phyloP scores from a whole-genome alignment of 1,140 invertebrate species.

The Eubasilissa regina region DNA sequence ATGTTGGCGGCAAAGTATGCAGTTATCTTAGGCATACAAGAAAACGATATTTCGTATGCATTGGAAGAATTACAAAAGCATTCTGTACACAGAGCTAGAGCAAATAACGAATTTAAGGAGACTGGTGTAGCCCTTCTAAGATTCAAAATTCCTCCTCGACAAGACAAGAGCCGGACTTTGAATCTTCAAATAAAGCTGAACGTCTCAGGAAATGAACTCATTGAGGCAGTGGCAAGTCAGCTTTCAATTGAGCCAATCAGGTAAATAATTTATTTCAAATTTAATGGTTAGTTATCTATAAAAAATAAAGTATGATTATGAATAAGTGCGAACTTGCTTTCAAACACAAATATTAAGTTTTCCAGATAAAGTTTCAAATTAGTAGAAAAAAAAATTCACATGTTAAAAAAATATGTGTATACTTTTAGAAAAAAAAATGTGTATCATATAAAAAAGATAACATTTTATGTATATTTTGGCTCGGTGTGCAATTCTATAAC shows the following conservation, averaged over 20 bases:
- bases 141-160: conserved; percentile 71
- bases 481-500: too few relatives aligned
- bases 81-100: conserved; percentile 78
- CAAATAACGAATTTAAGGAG: conserved; percentile 75
- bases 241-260: conserved; percentile 67
- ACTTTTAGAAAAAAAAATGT: too few relatives aligned
- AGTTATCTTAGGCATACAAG: conserved; percentile 70
- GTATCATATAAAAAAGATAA: too few relatives aligned
- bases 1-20: conserved; percentile 74
- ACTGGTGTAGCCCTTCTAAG: conserved; percentile 78
- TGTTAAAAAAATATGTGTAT: too few relatives aligned
- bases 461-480: too few relatives aligned
- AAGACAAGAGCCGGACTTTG: conserved; percentile 65
- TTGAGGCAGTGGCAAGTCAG: conserved; percentile 71
- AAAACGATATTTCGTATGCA: conserved; percentile 70
- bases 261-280: conserved; percentile 61
- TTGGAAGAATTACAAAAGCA: conserved; percentile 77
- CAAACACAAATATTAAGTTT: too few relatives aligned
- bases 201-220: conserved; percentile 72
- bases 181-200: conserved; percentile 71
- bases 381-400: too few relatives aligned
- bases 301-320: too few relatives aligned
- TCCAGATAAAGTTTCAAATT: too few relatives aligned
- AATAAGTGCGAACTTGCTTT: too few relatives aligned
- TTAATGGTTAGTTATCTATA: not conserved